Conservation (phyloP, 1,140 invertebrate species). For the Pogonus chalceus region DNA sequence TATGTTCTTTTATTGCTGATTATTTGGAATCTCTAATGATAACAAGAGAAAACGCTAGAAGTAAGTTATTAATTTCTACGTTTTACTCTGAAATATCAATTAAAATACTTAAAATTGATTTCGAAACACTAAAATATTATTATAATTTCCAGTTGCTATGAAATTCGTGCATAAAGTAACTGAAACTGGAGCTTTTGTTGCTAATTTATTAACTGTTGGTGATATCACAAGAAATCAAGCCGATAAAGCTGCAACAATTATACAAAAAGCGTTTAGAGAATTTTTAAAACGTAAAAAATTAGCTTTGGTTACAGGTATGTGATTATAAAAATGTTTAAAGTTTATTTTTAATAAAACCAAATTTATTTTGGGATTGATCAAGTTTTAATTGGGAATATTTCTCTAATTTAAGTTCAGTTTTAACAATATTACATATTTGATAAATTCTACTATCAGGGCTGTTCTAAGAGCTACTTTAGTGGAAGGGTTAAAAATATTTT, state of each 20-base stretch:
- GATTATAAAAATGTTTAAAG: conserved; percentile 1
- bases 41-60: conserved; percentile 50
- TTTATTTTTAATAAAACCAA: neutral
- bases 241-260: conserved; percentile 32
- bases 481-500: too few relatives aligned
- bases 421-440: too few relatives aligned
- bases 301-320: conserved; percentile 20
- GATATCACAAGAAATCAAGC: conserved; percentile 37
- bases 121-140: too few relatives aligned
- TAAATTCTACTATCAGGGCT: too few relatives aligned
- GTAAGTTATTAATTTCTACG: too few relatives aligned
- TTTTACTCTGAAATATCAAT: too few relatives aligned
- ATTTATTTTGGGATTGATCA: neutral
- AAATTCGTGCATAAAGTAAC: conserved; percentile 38
- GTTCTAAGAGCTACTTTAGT: too few relatives aligned
- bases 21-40: conserved; percentile 56
- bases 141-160: conserved; percentile 32
- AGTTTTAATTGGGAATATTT: neutral
- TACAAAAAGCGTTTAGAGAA: conserved; percentile 35
- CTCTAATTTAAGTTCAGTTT: conserved; percentile 7
- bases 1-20: conserved; percentile 55
- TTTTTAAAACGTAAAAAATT: conserved; percentile 25
- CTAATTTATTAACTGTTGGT: conserved; percentile 31
- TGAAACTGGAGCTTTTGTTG: conserved; percentile 32
- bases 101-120: too few relatives aligned